Percentiles rank a stretch among this genome's conserved stretches.
Evolutionary conservation across 2,113 vertebrate genomes (phyloP).

Genomic region (Chitala chitala): DNA sequence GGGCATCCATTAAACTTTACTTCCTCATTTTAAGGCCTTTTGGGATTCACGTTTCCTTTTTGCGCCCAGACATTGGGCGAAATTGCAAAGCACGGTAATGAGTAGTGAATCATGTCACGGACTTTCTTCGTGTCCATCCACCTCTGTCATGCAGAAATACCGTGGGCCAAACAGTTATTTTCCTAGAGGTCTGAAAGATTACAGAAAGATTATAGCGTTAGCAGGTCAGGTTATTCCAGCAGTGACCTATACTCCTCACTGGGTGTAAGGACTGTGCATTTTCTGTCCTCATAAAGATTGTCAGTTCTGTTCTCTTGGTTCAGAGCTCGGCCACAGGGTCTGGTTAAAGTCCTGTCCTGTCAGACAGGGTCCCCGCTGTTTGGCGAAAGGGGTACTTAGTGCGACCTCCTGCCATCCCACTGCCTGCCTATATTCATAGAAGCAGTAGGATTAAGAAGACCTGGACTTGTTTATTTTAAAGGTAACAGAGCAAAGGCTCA

Average conservation of each 20-base stretch:
- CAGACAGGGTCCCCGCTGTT: too few species aligned
- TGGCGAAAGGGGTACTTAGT: too few species aligned
- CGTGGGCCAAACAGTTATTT: background rate
- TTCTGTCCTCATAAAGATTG: too few species aligned
- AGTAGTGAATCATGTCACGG: conserved; percentile 29
- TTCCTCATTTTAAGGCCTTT: conserved; percentile 41
- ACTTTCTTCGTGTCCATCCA: conserved; percentile 31
- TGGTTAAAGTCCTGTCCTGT: too few species aligned
- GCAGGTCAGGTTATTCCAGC: too few species aligned
- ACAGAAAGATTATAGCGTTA: too few species aligned
- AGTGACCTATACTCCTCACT: too few species aligned
- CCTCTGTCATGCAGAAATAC: conserved; percentile 17
- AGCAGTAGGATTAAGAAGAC: background rate
- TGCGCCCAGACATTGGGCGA: conserved; percentile 12
- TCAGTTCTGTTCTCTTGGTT: too few species aligned
- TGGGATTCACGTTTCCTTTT: conserved; percentile 34
- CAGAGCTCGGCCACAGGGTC: too few species aligned
- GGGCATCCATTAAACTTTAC: conserved; percentile 29
- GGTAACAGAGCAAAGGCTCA: background rate
- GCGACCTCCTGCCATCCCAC: background rate
- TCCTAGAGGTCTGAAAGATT: background rate
- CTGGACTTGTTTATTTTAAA: background rate
- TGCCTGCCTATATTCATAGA: background rate
- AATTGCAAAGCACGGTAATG: conserved; percentile 45
- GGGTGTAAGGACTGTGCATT: too few species aligned